phyloP scores from a whole-genome alignment of 2,113 vertebrate genomes.

The Coregonus clupeaformis region DNA sequence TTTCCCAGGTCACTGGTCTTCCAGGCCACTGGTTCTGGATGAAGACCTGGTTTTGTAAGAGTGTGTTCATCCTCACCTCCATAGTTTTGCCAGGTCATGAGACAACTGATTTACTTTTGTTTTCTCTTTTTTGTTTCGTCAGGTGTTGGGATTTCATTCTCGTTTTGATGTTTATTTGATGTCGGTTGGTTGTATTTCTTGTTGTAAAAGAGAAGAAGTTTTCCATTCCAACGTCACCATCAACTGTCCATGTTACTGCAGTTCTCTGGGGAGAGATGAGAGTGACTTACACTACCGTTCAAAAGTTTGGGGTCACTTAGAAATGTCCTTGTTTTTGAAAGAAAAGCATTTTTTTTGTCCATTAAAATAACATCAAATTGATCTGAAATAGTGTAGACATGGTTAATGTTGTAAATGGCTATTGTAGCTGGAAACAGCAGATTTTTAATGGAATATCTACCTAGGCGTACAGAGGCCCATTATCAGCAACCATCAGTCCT shows the following conservation, averaged over 20 bases:
- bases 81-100: conserved; percentile 29
- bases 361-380: too few relatives aligned
- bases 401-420: too few relatives aligned
- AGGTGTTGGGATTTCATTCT: conserved; percentile 43
- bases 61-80: conserved; percentile 35
- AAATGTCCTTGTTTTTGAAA: too few relatives aligned
- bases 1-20: conserved; percentile 40
- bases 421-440: too few relatives aligned
- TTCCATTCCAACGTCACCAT: conserved; percentile 89
- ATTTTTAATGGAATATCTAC: too few relatives aligned
- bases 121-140: conserved; percentile 7
- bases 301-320: too few relatives aligned
- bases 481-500: too few relatives aligned
- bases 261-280: conserved; percentile 80
- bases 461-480: too few relatives aligned
- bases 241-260: conserved; percentile 99
- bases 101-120: not conserved
- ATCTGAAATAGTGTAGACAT: too few relatives aligned
- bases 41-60: conserved; percentile 38
- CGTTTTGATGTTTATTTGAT: conserved; percentile 44
- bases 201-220: conserved; percentile 76
- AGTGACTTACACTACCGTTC: too few relatives aligned
- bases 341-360: too few relatives aligned
- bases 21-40: conserved; percentile 33
- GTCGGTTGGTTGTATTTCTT: conserved; percentile 39